Conservation (phyloP, 1,140 invertebrate genomes). For the Holotrichia oblita region DNA sequence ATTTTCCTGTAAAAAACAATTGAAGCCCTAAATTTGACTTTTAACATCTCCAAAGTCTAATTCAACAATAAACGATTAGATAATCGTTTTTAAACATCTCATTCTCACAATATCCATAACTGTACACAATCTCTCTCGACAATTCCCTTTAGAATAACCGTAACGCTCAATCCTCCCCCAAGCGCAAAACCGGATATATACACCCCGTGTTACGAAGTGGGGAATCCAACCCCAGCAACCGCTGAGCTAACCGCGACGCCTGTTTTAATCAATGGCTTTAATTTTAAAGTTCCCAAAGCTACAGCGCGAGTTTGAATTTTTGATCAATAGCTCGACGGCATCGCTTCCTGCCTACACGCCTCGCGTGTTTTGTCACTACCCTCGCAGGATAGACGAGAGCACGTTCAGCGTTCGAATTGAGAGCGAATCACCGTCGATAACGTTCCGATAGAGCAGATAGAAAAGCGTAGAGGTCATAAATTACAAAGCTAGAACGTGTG, state of each 20-base stretch:
- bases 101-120: no score
- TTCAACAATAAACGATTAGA: no score
- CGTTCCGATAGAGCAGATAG: neutral
- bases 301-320: neutral
- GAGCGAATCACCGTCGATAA: neutral
- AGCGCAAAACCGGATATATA: no score
- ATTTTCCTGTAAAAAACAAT: no score
- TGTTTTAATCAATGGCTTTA: constrained; percentile 13
- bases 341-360: neutral
- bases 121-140: no score
- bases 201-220: no score
- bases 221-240: no score
- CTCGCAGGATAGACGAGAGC: neutral
- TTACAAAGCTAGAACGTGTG: constrained; percentile 1
- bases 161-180: no score
- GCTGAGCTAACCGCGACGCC: neutral
- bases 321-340: neutral
- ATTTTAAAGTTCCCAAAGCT: neutral
- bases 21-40: no score
- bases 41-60: no score
- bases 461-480: neutral
- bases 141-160: no score
- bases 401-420: neutral
- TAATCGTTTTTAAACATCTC: no score
- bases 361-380: neutral